Evolutionary conservation across 35 echinoderm and acorn worm species (phyloP).

Genomic region (Nesometra sesokonis): DNA sequence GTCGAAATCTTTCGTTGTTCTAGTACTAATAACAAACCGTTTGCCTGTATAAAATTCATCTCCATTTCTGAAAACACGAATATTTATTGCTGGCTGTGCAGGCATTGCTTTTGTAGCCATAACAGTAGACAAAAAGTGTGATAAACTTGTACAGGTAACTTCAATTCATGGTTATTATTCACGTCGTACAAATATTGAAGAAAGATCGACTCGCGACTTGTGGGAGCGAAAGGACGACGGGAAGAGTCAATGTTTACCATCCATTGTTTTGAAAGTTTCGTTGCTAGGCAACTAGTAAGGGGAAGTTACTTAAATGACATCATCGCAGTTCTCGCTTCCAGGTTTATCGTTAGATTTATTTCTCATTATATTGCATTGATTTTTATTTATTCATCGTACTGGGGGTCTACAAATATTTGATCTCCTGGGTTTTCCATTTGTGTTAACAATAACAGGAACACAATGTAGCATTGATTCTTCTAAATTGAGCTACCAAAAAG

Average conservation of each 20-base stretch:
- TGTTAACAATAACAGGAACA: no score
- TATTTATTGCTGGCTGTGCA: slow-evolving; percentile 23
- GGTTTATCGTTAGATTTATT: no score
- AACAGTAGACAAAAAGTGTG: neutral
- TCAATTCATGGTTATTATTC: neutral
- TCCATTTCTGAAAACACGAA: slow-evolving; percentile 74
- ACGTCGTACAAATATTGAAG: neutral
- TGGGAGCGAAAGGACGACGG: neutral
- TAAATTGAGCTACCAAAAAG: no score
- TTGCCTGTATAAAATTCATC: slow-evolving; percentile 48
- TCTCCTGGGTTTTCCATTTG: no score
- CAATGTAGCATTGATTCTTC: no score
- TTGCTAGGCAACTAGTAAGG: neutral
- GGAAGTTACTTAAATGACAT: no score
- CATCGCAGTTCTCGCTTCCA: no score
- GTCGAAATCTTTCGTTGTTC: slow-evolving; percentile 50
- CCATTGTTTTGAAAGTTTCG: neutral
- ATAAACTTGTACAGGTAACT: neutral
- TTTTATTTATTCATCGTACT: no score
- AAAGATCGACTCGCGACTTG: neutral
- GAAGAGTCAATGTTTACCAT: neutral
- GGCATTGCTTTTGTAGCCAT: neutral
- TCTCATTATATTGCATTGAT: no score
- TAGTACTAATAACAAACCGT: slow-evolving; percentile 63
- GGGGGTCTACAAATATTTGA: no score